Conservation (phyloP, 2,888 invertebrate genomes). For the Cephus pygmeus region DNA sequence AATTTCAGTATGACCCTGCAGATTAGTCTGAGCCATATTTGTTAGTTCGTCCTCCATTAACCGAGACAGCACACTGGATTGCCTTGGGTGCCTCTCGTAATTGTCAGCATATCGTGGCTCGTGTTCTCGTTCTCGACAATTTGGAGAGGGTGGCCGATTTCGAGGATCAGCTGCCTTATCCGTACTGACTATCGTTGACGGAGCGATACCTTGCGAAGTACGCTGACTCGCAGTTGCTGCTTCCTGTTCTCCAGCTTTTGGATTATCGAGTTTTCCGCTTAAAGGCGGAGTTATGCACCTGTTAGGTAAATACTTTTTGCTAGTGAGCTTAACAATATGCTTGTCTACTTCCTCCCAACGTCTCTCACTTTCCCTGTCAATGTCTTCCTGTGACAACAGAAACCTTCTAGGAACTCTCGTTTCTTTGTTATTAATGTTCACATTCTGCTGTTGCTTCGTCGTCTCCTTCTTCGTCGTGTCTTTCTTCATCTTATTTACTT, state of each 20-base stretch:
- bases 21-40: conserved; percentile 15
- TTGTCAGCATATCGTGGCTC: conserved; percentile 53
- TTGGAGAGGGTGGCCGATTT: conserved; percentile 32
- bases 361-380: conserved; percentile 41
- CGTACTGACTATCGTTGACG: background rate
- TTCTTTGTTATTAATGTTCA: conserved; percentile 8
- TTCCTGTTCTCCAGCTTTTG: conserved; percentile 13
- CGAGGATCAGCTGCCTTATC: conserved; percentile 31
- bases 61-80: conserved; percentile 15
- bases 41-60: conserved; percentile 12
- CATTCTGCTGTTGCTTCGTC: conserved; percentile 14
- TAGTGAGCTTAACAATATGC: conserved; percentile 44
- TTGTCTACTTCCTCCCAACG: conserved; percentile 54
- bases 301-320: conserved; percentile 22
- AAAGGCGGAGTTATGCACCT: conserved; percentile 8
- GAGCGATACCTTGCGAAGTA: background rate
- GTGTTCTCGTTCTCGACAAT: conserved; percentile 19
- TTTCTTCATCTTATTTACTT: conserved; percentile 7
- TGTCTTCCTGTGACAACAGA: conserved; percentile 25
- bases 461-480: conserved; percentile 6
- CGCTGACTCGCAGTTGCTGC: background rate
- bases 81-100: conserved; percentile 53
- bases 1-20: conserved; percentile 7
- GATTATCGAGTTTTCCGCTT: conserved; percentile 5
- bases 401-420: conserved; percentile 11